Conservation (phyloP, 1,140 invertebrate genomes). For the Tetramorium simillimum region DNA sequence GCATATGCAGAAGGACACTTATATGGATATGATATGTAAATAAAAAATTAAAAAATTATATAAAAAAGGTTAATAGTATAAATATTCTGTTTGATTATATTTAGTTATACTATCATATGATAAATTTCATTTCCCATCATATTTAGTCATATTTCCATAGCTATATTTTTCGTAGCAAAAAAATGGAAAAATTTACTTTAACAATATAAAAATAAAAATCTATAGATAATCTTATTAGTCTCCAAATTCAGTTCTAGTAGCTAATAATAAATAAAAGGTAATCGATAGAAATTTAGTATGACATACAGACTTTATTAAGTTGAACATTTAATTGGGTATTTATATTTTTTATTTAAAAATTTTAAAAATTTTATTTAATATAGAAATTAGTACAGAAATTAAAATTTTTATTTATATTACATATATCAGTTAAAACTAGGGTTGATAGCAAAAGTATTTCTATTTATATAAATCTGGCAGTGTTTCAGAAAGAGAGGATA, state of each 20-base stretch:
- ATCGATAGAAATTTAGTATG: not conserved
- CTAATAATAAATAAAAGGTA: not conserved
- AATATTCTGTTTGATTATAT: slow-evolving; percentile 1
- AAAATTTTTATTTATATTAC: slow-evolving; percentile 24
- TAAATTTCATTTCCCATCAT: not conserved
- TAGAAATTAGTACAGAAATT: not conserved
- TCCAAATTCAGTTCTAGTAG: not conserved
- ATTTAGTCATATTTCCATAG: not conserved
- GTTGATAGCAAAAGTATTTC: not conserved
- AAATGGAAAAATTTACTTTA: not conserved
- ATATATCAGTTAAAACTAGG: slow-evolving; percentile 16
- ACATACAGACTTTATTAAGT: slow-evolving; percentile 21
- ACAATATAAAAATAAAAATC: not conserved
- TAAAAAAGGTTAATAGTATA: not conserved
- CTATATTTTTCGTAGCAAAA: not conserved
- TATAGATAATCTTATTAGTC: not conserved
- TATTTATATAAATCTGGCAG: not conserved
- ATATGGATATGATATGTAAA: slow-evolving; percentile 89
- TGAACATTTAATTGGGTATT: slow-evolving; percentile 18
- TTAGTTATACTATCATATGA: slow-evolving; percentile 9
- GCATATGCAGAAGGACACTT: slow-evolving; percentile 92
- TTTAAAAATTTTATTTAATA: not conserved
- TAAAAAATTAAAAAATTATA: slow-evolving; percentile 1
- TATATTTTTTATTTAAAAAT: slow-evolving; percentile 21
- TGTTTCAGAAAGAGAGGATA: slow-evolving; percentile 7